These are phyloP conservation scores for Psammodynastes pulverulentus DNA, from an alignment of 2,113 vertebrate species.

Conservation along the genomic window DNA sequence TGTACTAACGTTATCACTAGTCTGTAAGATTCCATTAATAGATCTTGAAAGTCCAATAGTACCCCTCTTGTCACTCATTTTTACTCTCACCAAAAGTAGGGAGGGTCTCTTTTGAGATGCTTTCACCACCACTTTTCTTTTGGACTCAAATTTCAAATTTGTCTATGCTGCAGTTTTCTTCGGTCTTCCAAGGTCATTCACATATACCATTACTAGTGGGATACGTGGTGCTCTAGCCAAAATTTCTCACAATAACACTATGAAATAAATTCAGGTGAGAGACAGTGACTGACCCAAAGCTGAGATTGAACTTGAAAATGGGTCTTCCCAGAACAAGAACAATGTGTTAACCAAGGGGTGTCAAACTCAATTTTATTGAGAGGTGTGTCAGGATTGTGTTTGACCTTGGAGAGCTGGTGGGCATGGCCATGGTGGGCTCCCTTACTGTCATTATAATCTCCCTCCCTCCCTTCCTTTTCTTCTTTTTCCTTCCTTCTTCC, in stretches of 20 bases:
- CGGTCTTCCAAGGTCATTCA: background rate
- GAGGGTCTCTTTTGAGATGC: background rate
- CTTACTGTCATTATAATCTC: too few relatives aligned
- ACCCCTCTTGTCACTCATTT: background rate
- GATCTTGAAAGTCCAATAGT: background rate
- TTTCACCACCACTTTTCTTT: background rate
- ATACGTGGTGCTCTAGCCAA: background rate
- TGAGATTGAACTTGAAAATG: background rate
- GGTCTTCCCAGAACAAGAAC: background rate
- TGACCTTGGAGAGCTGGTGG: too few relatives aligned
- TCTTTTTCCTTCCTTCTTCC: too few relatives aligned
- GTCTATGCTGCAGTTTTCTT: background rate
- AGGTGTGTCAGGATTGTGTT: too few relatives aligned
- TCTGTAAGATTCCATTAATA: background rate
- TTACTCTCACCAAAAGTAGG: background rate
- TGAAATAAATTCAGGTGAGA: too few relatives aligned
- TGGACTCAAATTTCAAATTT: background rate
- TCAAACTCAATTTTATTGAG: too few relatives aligned
- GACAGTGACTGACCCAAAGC: background rate
- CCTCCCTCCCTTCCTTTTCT: too few relatives aligned
- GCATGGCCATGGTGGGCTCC: too few relatives aligned
- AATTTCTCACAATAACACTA: background rate
- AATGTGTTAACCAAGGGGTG: background rate
- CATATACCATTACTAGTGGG: background rate
- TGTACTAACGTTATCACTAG: background rate